Conservation (phyloP, 2,888 invertebrate species). For the Ectobius pallidus region DNA sequence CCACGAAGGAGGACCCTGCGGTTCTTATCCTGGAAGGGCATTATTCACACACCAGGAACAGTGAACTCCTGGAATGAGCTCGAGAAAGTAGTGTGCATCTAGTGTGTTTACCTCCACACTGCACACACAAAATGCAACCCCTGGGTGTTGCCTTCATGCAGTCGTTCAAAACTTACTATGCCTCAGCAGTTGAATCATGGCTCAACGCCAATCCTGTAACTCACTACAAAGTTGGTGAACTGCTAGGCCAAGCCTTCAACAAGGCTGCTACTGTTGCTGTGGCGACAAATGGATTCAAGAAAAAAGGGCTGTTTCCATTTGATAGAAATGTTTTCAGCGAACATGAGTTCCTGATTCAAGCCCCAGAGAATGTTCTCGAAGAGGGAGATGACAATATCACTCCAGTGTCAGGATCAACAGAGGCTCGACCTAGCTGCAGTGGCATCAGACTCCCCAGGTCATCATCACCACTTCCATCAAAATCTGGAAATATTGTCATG, state of each 20-base stretch:
- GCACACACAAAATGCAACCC: conserved; percentile 22
- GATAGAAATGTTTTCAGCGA: background rate
- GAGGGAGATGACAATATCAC: too few relatives aligned
- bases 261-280: background rate
- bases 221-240: background rate
- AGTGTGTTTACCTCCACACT: background rate
- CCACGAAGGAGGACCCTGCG: conserved; percentile 45
- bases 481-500: too few relatives aligned
- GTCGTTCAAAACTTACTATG: background rate
- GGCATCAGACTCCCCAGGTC: too few relatives aligned
- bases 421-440: too few relatives aligned
- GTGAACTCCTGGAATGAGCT: background rate
- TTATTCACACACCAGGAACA: conserved; percentile 39
- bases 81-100: background rate
- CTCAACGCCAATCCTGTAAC: background rate
- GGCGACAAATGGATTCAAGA: conserved; percentile 2
- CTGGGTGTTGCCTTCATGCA: background rate
- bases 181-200: background rate
- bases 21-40: conserved; percentile 45
- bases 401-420: too few relatives aligned
- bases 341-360: too few relatives aligned
- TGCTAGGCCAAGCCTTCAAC: background rate
- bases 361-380: too few relatives aligned
- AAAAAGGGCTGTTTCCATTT: background rate
- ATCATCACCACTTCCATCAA: too few relatives aligned